These are phyloP conservation scores for Glyptemys insculpta DNA, from an alignment of 2,797 vertebrate genomes.

Conservation along the genomic window DNA sequence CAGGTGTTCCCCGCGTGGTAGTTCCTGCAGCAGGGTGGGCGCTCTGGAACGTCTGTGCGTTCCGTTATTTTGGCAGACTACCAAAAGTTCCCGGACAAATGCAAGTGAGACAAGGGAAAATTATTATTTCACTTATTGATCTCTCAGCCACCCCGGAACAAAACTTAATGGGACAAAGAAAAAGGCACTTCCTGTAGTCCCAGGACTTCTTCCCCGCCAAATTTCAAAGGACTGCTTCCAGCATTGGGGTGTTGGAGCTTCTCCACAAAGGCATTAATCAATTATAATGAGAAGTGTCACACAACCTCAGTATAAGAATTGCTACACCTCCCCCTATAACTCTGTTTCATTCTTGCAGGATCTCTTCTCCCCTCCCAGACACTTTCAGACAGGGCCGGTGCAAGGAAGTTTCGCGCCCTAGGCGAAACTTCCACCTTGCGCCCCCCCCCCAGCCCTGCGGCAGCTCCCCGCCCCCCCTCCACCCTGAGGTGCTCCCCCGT, in stretches of 20 bases:
- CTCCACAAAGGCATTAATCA: neutral
- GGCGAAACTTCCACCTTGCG: no score
- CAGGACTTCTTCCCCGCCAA: neutral
- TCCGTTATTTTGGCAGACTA: neutral
- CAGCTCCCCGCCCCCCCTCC: no score
- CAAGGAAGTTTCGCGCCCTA: no score
- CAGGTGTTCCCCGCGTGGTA: neutral
- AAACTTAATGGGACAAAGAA: neutral
- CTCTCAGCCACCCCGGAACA: neutral
- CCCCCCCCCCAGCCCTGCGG: no score
- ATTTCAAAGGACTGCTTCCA: neutral
- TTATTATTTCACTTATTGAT: neutral
- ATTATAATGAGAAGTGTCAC: neutral
- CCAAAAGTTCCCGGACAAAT: neutral
- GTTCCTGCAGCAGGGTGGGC: neutral
- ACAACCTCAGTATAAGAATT: neutral
- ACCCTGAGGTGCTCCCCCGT: no score
- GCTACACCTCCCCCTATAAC: neutral
- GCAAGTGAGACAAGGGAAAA: neutral
- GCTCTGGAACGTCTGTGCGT: neutral
- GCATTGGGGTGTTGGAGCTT: neutral
- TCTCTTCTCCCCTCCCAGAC: neutral
- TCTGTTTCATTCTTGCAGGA: neutral
- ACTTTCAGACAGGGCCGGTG: no score
- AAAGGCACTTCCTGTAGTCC: neutral